Conservation (phyloP, 2,797 vertebrate genomes). For the Rhinogobio ventralis region DNA sequence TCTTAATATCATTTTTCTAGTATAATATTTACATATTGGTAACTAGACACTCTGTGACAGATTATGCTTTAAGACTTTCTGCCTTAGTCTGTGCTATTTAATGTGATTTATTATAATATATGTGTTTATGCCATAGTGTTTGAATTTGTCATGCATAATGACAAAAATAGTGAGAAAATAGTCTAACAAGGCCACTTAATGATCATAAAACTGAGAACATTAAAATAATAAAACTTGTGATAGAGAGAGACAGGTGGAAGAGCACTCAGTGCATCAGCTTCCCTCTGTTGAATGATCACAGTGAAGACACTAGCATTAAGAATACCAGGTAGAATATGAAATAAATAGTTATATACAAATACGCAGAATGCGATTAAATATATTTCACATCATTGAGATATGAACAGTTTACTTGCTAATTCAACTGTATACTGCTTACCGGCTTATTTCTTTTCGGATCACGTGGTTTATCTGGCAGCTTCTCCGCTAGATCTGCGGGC, state of each 20-base stretch:
- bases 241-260: not conserved
- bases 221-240: not conserved
- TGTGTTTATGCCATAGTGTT: not conserved
- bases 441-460: not conserved
- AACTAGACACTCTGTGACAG: not conserved
- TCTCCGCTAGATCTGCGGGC: not conserved
- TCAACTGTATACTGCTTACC: not conserved
- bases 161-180: not conserved
- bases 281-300: not conserved
- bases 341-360: not conserved
- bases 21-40: not conserved
- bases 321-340: not conserved
- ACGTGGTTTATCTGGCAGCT: conserved; percentile 48
- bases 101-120: not conserved
- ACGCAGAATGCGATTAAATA: not conserved
- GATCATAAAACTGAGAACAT: not conserved
- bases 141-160: not conserved
- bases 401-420: not conserved
- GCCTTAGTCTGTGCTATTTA: not conserved
- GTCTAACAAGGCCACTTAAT: not conserved
- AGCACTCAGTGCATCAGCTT: not conserved
- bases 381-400: no score
- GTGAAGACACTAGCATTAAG: not conserved
- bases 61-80: not conserved
- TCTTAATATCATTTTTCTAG: not conserved